Percentiles rank a stretch among this genome's conserved stretches.
phyloP scores from a whole-genome alignment of 2,888 invertebrate species.

The Caenorhabditis imperialis region DNA sequence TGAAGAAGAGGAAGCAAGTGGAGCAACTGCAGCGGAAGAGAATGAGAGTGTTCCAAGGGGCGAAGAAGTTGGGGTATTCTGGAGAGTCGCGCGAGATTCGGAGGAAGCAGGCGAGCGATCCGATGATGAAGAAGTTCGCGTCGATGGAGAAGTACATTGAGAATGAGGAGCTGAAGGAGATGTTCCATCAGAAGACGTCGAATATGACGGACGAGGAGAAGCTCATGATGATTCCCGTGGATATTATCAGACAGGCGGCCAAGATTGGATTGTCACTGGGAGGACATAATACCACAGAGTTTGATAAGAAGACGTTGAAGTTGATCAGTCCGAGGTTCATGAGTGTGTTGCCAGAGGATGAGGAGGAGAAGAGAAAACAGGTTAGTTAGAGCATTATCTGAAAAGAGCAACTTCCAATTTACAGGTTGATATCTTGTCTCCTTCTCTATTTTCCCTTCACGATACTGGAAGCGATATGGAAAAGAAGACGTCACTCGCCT shows the following conservation, averaged over 20 bases:
- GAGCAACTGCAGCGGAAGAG: constrained; percentile 28
- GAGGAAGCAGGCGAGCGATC: neutral
- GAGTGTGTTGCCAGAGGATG: constrained; percentile 41
- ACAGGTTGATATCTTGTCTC: constrained; percentile 45
- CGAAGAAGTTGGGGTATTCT: neutral
- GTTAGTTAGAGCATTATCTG: neutral
- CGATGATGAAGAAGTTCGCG: constrained; percentile 24
- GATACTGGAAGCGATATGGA: constrained; percentile 30
- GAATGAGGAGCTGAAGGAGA: constrained; percentile 45
- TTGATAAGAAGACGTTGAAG: constrained; percentile 42
- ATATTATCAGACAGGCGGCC: constrained; percentile 50
- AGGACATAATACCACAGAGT: constrained; percentile 54
- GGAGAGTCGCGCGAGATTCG: neutral
- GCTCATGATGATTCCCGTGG: constrained; percentile 39
- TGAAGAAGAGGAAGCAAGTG: constrained; percentile 30
- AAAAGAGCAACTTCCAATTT: too few relatives aligned
- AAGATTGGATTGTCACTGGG: constrained; percentile 56
- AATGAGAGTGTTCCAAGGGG: constrained; percentile 23
- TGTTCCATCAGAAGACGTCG: constrained; percentile 27
- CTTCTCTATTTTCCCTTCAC: constrained; percentile 50
- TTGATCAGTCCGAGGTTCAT: constrained; percentile 54
- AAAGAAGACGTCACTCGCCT: constrained; percentile 35
- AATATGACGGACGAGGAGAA: constrained; percentile 54
- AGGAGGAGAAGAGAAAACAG: constrained; percentile 25
- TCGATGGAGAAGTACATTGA: constrained; percentile 39